Base-by-base conservation (phyloP, 2,888 invertebrate genomes). In the Anodontia alba region DNA sequence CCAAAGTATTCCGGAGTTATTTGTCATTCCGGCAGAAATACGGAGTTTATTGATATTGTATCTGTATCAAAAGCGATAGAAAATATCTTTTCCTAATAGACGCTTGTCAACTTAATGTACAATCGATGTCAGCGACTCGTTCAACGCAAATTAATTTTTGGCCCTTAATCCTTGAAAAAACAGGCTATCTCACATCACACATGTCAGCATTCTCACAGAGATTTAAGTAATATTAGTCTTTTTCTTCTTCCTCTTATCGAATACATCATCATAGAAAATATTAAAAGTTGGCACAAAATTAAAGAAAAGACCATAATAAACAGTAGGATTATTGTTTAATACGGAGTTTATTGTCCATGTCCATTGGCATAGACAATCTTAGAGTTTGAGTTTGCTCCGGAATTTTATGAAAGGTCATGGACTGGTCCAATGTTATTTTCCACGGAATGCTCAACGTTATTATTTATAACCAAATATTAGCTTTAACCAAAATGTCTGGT, bases 51-150 rank as follows among this genome's bases (percentile, higher is more conserved):
- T 70, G 69, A 78, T 73, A 83, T 83, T 83, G 78, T 80, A 83
- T 80, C 80, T 69, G 78, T 78, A 83, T 83, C 80, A 80, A 73
- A 74, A 29, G 74, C 79, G 79, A 79, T 79, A 77, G 74, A 80
- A 79, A 83, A 77, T 71, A 62, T 71, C 66, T 76, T 67, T 77
- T 71, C 62, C 38, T 38, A 70, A 77, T 70, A 71, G 69, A 33
- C 36, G 31, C 66, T 69, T 72, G 72, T 72, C 51, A 43, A 54
- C 51, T 46, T 80, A 71, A 75, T 75, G 80, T 76, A 62, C 54
- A 80, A 80, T 81, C 81, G 73, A 81, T 81, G 77, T 72, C 74
- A 38, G 17, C 77, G 67, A 68, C 73, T 51, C 51, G 54, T 73
- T 70, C 77, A 81, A 74, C 74, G 73, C 67, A 74, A 75, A 81